Percentiles rank a stretch among this genome's conserved stretches.
Conservation (phyloP, 2,113 vertebrate genomes). For the Geococcyx californianus region DNA sequence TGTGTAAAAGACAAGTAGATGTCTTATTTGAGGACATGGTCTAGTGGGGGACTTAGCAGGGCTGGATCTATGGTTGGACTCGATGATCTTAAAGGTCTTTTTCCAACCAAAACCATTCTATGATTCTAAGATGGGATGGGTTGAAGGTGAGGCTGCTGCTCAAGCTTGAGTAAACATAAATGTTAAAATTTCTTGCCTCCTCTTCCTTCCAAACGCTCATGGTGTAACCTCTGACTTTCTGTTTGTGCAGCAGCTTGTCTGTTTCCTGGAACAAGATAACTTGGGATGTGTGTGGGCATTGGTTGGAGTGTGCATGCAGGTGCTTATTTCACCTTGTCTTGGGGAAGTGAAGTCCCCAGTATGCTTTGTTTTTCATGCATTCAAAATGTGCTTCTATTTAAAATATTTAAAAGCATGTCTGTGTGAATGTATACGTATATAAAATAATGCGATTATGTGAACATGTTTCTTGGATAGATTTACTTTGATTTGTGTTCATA, state of each 20-base stretch:
- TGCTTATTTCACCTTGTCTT: neutral
- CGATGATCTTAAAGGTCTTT: too few species aligned
- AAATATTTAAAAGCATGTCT: neutral
- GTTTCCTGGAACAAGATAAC: neutral
- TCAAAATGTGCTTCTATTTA: neutral
- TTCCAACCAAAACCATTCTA: too few species aligned
- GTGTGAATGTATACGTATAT: neutral
- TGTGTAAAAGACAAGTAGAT: too few species aligned
- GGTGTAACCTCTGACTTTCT: neutral
- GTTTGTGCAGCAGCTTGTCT: neutral
- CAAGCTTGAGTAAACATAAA: neutral
- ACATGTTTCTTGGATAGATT: neutral
- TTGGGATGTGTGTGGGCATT: neutral
- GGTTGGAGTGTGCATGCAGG: accelerated
- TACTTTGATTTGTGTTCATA: slow-evolving; percentile 23
- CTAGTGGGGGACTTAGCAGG: too few species aligned
- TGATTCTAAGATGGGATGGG: neutral
- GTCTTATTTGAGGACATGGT: too few species aligned
- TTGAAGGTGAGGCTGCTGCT: neutral
- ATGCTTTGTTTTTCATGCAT: neutral
- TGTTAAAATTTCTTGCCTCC: neutral
- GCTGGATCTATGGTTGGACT: too few species aligned
- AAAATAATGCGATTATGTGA: neutral
- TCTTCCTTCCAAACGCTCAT: neutral
- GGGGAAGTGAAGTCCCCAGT: neutral